Conservation (phyloP, 2,797 vertebrate species). For the Rhyacichthys aspro region DNA sequence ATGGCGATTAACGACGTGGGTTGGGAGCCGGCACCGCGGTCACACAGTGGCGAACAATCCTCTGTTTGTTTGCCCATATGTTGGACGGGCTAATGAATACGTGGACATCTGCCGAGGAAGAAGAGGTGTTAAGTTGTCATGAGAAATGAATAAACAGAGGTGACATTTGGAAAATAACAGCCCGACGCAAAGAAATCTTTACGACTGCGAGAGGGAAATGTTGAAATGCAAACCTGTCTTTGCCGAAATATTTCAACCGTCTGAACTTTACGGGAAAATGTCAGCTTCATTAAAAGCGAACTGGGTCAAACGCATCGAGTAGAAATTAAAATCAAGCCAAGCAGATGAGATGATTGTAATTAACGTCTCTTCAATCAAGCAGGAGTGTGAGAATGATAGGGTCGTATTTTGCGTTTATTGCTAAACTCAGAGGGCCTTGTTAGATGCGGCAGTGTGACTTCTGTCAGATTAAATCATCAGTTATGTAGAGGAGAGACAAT, state of each 20-base stretch:
- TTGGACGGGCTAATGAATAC: slow-evolving; percentile 26
- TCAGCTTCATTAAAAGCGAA: slow-evolving; percentile 57
- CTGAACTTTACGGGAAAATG: slow-evolving; percentile 58
- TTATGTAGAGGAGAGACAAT: slow-evolving; percentile 5
- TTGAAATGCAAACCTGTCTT: neutral
- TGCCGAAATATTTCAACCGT: slow-evolving; percentile 13
- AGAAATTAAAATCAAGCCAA: slow-evolving; percentile 66
- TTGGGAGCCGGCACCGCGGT: slow-evolving; percentile 57
- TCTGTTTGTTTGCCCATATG: slow-evolving; percentile 70
- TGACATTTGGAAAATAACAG: slow-evolving; percentile 10
- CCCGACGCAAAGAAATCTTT: neutral
- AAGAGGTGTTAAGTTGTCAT: slow-evolving; percentile 48
- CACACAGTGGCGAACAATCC: slow-evolving; percentile 73
- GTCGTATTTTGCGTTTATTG: slow-evolving; percentile 39
- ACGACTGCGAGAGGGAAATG: neutral
- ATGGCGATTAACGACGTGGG: slow-evolving; percentile 69
- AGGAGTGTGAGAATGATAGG: slow-evolving; percentile 42
- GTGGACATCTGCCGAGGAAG: slow-evolving; percentile 46
- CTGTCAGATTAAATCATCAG: slow-evolving; percentile 10
- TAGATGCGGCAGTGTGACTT: slow-evolving; percentile 11
- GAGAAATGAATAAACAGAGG: slow-evolving; percentile 17
- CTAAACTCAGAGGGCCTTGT: slow-evolving; percentile 31
- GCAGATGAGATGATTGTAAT: slow-evolving; percentile 64
- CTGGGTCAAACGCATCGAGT: slow-evolving; percentile 59
- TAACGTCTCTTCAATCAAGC: slow-evolving; percentile 68